phyloP scores from a whole-genome alignment of 1,140 invertebrate genomes.

The Drosophila pachea region DNA sequence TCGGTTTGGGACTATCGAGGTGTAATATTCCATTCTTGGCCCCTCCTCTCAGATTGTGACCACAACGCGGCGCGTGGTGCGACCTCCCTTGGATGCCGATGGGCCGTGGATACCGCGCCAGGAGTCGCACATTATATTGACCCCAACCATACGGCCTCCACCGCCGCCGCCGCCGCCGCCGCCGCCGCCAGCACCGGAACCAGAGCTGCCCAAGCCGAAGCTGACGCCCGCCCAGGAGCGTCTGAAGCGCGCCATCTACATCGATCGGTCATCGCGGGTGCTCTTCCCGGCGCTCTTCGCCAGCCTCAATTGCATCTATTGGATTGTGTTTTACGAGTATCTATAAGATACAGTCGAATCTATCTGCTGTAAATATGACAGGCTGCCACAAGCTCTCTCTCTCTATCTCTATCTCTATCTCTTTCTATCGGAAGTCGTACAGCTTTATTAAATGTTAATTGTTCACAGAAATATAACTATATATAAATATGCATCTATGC shows the following conservation, averaged over 20 bases:
- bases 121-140: constrained; percentile 73
- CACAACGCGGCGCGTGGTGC: constrained; percentile 64
- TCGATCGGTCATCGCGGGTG: constrained; percentile 91
- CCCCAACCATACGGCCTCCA: constrained; percentile 61
- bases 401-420: not conserved
- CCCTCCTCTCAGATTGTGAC: constrained; percentile 53
- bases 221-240: constrained; percentile 83
- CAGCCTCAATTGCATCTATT: constrained; percentile 91
- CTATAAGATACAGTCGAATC: constrained; percentile 80
- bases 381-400: constrained; percentile 11
- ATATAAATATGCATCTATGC: constrained; percentile 46
- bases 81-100: constrained; percentile 69
- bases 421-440: constrained; percentile 13
- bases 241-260: constrained; percentile 88
- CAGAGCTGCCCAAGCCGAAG: constrained; percentile 79
- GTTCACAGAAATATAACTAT: constrained; percentile 49
- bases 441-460: constrained; percentile 62
- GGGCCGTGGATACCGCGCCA: constrained; percentile 78
- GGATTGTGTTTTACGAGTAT: constrained; percentile 92
- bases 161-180: constrained; percentile 63
- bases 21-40: not conserved
- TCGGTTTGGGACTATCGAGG: no score
- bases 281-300: constrained; percentile 93
- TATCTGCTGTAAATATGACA: constrained; percentile 55
- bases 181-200: constrained; percentile 80